These are phyloP conservation scores for Sebastes iracundus DNA, from an alignment of 2,797 vertebrate genomes.

Conservation along the genomic window DNA sequence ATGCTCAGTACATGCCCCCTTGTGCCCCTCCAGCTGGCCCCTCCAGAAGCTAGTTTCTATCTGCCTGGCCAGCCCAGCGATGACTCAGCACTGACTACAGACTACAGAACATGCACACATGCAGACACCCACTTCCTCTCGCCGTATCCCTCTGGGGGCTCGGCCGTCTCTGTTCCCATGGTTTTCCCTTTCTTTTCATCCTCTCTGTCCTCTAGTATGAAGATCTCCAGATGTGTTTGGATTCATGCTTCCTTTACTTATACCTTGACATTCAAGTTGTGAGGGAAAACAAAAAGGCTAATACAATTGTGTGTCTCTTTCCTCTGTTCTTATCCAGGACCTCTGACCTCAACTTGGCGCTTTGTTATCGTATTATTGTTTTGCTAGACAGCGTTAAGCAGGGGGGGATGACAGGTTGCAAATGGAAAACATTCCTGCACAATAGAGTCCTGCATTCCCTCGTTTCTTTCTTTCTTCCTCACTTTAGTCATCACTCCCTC, in stretches of 20 bases:
- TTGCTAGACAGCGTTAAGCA: constrained; percentile 33
- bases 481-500: constrained; percentile 43
- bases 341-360: constrained; percentile 21
- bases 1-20: constrained; percentile 65
- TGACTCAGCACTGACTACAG: constrained; percentile 90
- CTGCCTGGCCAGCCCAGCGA: constrained; percentile 86
- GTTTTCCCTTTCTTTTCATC: constrained; percentile 67
- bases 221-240: constrained; percentile 65
- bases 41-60: constrained; percentile 85
- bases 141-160: constrained; percentile 57
- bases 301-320: constrained; percentile 4
- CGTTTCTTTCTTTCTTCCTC: constrained; percentile 21
- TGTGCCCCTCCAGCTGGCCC: constrained; percentile 83
- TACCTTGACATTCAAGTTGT: constrained; percentile 35
- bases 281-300: constrained; percentile 25
- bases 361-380: constrained; percentile 48
- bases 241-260: constrained; percentile 44
- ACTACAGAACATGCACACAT: constrained; percentile 54
- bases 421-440: constrained; percentile 38
- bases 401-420: constrained; percentile 4
- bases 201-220: constrained; percentile 39
- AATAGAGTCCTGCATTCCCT: constrained; percentile 16
- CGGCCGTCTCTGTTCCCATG: constrained; percentile 73
- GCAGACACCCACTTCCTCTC: constrained; percentile 76
- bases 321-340: constrained; percentile 27